Evolutionary conservation across 2,888 invertebrate species (phyloP), one percentile per base, ranked within the genome.

Genomic region (Mimas tiliae): DNA sequence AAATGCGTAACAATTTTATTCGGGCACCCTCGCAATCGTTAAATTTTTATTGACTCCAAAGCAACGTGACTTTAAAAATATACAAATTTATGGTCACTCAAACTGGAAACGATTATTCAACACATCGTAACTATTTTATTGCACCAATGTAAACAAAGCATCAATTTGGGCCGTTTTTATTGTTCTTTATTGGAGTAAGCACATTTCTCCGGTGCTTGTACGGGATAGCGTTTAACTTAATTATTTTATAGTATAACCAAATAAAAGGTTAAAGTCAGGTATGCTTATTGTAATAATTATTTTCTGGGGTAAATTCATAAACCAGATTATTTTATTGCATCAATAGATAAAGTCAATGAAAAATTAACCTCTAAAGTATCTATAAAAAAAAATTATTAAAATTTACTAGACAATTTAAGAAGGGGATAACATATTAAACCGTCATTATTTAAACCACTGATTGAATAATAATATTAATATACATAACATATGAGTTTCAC

Each of bases 111-210:
- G 91, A 92, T 93, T 91, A 93, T 91, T 92, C 91, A 91, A 92
- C 93, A 93, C 91, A 85, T 93, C 91, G 92, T 93, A 89, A 92
- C 90, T 85, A 89, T 91, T 93, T 93, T 93, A 93, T 91, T 90
- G 85, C 86, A 77, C 74, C 81, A 88, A 88, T 90, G 88, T 91
- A 91, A 91, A 91, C 90, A 91, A 91, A 88, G 80, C 89, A 86
- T 89, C 87, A 86, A 86, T 88, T 89, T 86, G 77, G 75, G 77
- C 73, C 75, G 76, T 58, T 55, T 65, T 69, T 73, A 70, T 72
- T 69, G 70, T 55, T 62, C 48, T 67, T 67, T 70, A 67, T 69
- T 70, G 70, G 68, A 65, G 68, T 34, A 65, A 45, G 34, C 53
- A 47, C 52, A 55, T 48, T n/a, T 33, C 67, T 38, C 38, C 12